phyloP scores from a whole-genome alignment of 2,113 vertebrate genomes.

The Coregonus clupeaformis region DNA sequence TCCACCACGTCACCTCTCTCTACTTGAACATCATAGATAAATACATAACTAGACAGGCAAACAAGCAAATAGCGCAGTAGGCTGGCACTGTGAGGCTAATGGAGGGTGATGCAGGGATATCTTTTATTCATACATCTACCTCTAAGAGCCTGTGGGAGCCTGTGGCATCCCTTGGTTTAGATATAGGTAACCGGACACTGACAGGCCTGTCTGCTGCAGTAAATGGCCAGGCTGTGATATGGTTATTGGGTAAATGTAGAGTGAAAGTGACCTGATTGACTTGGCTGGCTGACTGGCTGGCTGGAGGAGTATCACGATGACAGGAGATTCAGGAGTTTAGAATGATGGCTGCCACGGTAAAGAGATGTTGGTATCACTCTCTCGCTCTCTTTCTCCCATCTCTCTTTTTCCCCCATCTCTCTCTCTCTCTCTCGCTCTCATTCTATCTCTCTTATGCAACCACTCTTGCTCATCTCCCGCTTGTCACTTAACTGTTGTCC shows the following conservation, averaged over 20 bases:
- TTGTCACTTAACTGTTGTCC: background rate
- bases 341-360: background rate
- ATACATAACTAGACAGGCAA: background rate
- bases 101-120: slow-evolving; percentile 20
- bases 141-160: background rate
- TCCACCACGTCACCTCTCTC: no score
- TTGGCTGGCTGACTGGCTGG: background rate
- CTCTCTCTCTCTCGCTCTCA: background rate
- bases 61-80: background rate
- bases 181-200: background rate
- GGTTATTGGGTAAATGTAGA: background rate
- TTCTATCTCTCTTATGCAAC: background rate
- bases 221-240: no score
- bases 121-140: slow-evolving; percentile 46
- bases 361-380: background rate
- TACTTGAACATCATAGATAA: background rate
- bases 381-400: background rate
- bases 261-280: background rate
- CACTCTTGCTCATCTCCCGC: background rate
- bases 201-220: background rate
- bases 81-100: background rate
- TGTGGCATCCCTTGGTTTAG: background rate
- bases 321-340: background rate
- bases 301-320: background rate
- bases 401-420: background rate